Evolutionary conservation across 2,888 invertebrate species (phyloP), one percentile per base, ranked within the genome.

Genomic region (Stenoptilia bipunctidactyla): DNA sequence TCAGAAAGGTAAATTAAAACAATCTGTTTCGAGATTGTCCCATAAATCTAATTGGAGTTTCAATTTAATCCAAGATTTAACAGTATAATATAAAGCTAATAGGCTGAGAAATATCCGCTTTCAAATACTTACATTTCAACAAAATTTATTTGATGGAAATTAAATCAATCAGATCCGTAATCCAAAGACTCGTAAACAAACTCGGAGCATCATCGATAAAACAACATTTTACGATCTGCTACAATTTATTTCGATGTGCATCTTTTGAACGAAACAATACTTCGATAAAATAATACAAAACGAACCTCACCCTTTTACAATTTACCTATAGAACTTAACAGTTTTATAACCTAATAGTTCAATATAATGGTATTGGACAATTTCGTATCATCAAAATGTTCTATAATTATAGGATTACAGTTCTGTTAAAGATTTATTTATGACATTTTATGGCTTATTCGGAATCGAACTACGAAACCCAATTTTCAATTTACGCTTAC

Each of bases 141-240:
- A 55, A 67, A 66, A 70, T 71, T 67, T 73, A 75, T 71, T 68
- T 62, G 61, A 61, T 62, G 59, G 59, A 67, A 67, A 61, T 64
- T 56, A 61, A 73, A 80, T 83, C 80, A 80, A 80, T 82, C 80
- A 76, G 63, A 64, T 61, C 66, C 53, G 72, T 76, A 73, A 80
- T 73, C 72, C 77, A 57, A 63, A 63, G 62, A 59, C 62, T 66
- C 58, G 66, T 80, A 82, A 82, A 82, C 74, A 73, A 75, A 71
- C 60, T 64, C 58, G 56, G 63, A 69, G 68, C 66, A 70, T 68
- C 56, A 66, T 59, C 67, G 65, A 67, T 70, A 41, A 72, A 70
- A 71, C 62, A 53, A 52, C 47, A 58, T 56, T 82, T 82, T 77
- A 80, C 72, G 77, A 76, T 58, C 66, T 66, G 74, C 71, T 77